Evolutionary conservation across 2,113 vertebrate genomes (phyloP).

Genomic region (Saiga tatarica): DNA sequence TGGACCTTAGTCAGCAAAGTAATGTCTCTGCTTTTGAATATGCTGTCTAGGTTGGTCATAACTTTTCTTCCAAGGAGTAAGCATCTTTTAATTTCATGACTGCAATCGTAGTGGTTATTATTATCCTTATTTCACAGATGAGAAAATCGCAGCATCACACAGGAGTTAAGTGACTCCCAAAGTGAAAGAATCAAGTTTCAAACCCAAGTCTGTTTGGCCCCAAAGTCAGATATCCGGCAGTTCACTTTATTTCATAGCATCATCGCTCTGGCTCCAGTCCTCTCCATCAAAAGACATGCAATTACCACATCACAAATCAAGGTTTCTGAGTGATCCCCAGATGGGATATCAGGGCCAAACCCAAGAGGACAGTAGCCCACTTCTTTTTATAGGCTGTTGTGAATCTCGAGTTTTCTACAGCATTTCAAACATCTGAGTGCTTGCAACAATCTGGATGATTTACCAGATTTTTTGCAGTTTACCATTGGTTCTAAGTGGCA

Average conservation of each 20-base stretch:
- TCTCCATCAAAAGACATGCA: background rate
- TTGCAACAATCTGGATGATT: background rate
- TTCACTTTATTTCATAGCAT: background rate
- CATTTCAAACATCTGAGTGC: background rate
- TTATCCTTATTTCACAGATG: background rate
- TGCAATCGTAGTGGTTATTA: background rate
- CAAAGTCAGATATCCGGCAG: background rate
- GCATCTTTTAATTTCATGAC: too few relatives aligned
- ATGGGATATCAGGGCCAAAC: background rate
- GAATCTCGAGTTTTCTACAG: background rate
- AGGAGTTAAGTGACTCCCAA: background rate
- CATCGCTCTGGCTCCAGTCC: background rate
- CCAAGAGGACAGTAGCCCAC: too few relatives aligned
- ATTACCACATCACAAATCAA: background rate
- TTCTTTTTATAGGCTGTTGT: background rate
- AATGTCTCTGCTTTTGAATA: too few relatives aligned
- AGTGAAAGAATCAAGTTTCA: background rate
- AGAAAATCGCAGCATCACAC: background rate
- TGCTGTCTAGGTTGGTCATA: too few relatives aligned
- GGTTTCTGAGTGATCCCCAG: background rate
- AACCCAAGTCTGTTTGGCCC: background rate
- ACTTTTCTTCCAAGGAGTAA: too few relatives aligned
- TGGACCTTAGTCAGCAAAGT: too few relatives aligned
- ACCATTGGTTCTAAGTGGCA: background rate
- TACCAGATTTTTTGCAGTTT: background rate